Base-by-base conservation (phyloP, 2,113 vertebrate genomes). In the Alethe diademata region DNA sequence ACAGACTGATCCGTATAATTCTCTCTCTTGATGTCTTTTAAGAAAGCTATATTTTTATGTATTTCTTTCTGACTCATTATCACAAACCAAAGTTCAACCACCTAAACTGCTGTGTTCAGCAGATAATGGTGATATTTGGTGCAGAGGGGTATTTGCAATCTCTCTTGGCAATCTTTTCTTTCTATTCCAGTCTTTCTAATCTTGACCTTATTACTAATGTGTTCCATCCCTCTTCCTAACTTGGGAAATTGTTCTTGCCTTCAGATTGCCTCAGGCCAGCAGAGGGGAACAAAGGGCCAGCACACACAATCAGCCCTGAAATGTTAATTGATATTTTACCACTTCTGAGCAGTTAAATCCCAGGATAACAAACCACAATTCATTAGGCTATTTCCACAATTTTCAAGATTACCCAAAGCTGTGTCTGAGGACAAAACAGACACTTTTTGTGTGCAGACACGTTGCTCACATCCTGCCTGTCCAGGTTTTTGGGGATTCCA, bases 201-300 rank as follows among this genome's bases (percentile, higher is more conserved):
- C 85, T 84, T 92, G 85, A 95, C 89, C 92, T 96, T 92, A 84
- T 97, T 97, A 97, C 88, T 90, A 92, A 87, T 51, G 58, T 48
- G 57, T 74, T 96, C 50, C 51, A 83, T 93, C 87, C 47, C 42
- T 96, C 67, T 82, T 88, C 36, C 3, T 36, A 76, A 64, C 56
- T 93, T 67, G 85, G 86, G 95, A 95, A 97, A 92, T 96, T 73
- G 73, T 85, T 95, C 89, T 93, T 93, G 96, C 92, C 92, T 58
- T 20, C 1, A 3, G 86, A 96, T 96, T 81, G 92, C 95, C 88
- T 76, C 43, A 93, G 84, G 90, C 95, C 82, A 70, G 57, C 31
- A 71, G 42, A 88, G 23, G 50, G 75, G 80, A 82, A 75, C 67
- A 93, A 78, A 91, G 71, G 54, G 86, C 76, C 50, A 61, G 79